Evolutionary conservation across 2,888 invertebrate genomes (phyloP).

Genomic region (Cerastis leucographa): DNA sequence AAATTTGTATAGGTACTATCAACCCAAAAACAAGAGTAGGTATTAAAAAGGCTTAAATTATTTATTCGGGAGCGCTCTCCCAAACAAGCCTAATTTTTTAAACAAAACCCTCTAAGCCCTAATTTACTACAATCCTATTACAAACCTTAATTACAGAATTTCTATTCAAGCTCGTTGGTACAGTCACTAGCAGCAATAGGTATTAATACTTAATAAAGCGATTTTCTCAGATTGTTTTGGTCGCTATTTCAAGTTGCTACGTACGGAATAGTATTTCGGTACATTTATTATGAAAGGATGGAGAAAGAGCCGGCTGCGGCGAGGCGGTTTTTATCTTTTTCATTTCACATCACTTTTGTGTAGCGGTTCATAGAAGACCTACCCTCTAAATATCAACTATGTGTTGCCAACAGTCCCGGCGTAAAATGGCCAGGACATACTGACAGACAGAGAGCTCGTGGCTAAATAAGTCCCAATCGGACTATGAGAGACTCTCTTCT

Average conservation of each 20-base stretch:
- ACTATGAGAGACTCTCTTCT: no score
- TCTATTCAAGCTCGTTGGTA: constrained; percentile 5
- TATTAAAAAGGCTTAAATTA: constrained; percentile 14
- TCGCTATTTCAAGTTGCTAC: no score
- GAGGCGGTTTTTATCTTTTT: no score
- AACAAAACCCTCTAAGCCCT: constrained; percentile 9
- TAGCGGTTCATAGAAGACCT: no score
- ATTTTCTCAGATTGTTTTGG: background rate
- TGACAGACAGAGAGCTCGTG: no score
- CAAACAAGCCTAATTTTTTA: constrained; percentile 1
- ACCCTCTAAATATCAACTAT: no score
- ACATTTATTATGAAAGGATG: background rate
- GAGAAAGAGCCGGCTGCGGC: background rate
- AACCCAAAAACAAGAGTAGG: background rate
- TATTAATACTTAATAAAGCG: background rate
- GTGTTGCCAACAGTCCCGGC: no score
- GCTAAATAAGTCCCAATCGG: no score
- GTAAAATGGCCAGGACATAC: no score
- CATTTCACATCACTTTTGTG: no score
- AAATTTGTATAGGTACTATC: background rate
- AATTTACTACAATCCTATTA: constrained; percentile 45
- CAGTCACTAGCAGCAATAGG: background rate
- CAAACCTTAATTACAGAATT: constrained; percentile 21
- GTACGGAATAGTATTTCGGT: background rate
- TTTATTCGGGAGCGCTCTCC: constrained; percentile 5